Percentiles rank a stretch among this genome's conserved stretches.
Evolutionary conservation across 2,888 invertebrate genomes (phyloP).

Genomic region (Trichogramma dendrolimi): DNA sequence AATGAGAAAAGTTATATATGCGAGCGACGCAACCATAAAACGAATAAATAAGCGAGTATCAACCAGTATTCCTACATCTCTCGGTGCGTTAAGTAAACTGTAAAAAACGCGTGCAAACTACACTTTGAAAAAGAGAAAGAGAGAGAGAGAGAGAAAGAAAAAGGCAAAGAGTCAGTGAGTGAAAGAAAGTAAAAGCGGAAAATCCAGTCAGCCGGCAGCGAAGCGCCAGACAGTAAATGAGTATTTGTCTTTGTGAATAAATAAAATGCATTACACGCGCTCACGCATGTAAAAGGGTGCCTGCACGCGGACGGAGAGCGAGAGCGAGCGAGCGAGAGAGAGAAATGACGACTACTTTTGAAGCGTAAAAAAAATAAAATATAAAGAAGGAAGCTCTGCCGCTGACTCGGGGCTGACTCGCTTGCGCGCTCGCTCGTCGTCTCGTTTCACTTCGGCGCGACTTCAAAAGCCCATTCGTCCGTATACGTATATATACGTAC

Average conservation of each 20-base stretch:
- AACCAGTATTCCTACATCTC: too few species aligned
- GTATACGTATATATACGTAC: background rate
- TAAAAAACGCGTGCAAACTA: too few species aligned
- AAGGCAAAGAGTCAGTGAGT: conserved; percentile 12
- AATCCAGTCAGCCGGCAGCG: conserved; percentile 2
- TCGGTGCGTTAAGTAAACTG: too few species aligned
- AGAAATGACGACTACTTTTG: conserved; percentile 13
- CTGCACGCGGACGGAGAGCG: conserved; percentile 6
- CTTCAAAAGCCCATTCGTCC: conserved; percentile 17
- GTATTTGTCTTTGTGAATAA: conserved; percentile 53
- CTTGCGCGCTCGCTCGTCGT: background rate
- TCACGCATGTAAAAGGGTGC: conserved; percentile 9
- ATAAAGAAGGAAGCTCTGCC: background rate
- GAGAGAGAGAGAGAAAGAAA: background rate
- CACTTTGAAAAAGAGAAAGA: too few species aligned
- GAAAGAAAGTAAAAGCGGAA: conserved; percentile 12
- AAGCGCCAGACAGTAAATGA: conserved; percentile 38
- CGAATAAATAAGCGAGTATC: background rate
- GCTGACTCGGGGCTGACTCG: conserved; percentile 13
- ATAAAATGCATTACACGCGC: conserved; percentile 49
- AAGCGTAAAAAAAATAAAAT: background rate
- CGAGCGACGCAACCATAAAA: too few species aligned
- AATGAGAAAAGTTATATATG: too few species aligned
- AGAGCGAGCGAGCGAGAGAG: background rate
- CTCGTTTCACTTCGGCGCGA: background rate